A percentile compares a stretch with the other conserved stretches of the same genome.
Evolutionary conservation across 2,797 vertebrate genomes (phyloP).

Genomic region (Melanotaenia pygmaea): DNA sequence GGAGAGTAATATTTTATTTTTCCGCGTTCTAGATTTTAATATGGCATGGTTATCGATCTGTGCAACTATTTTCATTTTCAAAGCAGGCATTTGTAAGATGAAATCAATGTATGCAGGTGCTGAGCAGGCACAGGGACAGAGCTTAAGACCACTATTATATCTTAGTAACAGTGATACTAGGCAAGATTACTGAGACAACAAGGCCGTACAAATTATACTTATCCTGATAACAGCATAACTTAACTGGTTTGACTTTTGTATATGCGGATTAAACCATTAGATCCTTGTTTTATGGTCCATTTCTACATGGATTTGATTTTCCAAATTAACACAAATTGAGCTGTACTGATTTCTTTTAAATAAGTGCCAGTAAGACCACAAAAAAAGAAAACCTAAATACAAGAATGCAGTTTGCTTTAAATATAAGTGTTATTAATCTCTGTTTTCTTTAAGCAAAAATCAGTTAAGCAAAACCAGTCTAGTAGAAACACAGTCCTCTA

Average conservation of each 20-base stretch:
- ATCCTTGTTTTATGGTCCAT: neutral
- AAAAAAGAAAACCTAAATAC: conserved; percentile 1
- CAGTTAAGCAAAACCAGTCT: neutral
- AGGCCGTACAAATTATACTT: conserved; percentile 5
- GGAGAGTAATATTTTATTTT: conserved; percentile 14
- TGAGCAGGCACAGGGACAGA: neutral
- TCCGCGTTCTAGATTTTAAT: neutral
- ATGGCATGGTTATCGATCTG: conserved; percentile 12
- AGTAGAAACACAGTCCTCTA: conserved; percentile 16
- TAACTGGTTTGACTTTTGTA: neutral
- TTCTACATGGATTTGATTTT: neutral
- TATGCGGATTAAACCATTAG: neutral
- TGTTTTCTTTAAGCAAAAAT: neutral
- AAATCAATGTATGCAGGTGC: conserved; percentile 33
- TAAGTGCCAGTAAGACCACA: neutral
- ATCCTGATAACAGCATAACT: neutral
- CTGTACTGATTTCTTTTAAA: conserved; percentile 12
- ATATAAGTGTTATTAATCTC: neutral
- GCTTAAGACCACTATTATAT: neutral
- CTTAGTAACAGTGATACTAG: conserved; percentile 12
- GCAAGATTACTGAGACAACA: conserved; percentile 1
- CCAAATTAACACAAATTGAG: neutral
- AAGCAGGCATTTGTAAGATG: conserved; percentile 20
- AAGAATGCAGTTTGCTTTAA: neutral
- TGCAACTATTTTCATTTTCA: conserved; percentile 24